Base-by-base conservation (phyloP, 2,113 vertebrate species). In the Cinclus cinclus region DNA sequence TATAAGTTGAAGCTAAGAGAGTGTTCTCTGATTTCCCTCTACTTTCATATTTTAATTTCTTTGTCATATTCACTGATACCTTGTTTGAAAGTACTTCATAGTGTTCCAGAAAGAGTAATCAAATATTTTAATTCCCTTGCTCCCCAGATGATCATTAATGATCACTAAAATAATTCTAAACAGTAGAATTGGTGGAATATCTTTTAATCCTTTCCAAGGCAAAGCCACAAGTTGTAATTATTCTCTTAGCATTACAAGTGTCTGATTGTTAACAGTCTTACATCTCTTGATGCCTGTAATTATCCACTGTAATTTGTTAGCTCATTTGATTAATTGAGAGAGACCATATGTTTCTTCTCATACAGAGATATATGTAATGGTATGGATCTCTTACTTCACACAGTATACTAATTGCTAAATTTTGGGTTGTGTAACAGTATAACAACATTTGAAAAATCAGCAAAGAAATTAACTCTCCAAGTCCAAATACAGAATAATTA, bases 271-370 rank as follows among this genome's bases (percentile, higher is more conserved):
- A 94, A 63, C 89, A 95, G 47, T 64, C 87, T 88, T 89, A 94
- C 77, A 96, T 97, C 87, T 97, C 83, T 95, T 88, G 93, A 95
- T 96, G 83, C 63, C 62, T 94, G 49, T 77, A 98, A 98, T 97
- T 98, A 98, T 88, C 85, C 46, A 60, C 42, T 94, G 94, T 69
- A 92, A 97, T 97, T 97, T 96, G 30, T 90, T 74, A 92, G 78
- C 96, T 96, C 91, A 94, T 95, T 91, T 97, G 87, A 96, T 96
- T 97, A 96, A 97, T 97, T 95, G 69, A 83, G 68, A 81, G 28
- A 76, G 58, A 60, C 33, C 64, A 58, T 46, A 46, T 91, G 50
- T 78, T 97, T 95, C 88, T 71, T 80, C 87, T 81, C 46, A 63
- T 93, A 71, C 20, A 81, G 47, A 92, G 94, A 97, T 81, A 89